phyloP scores from a whole-genome alignment of 2,797 vertebrate species.

The Amphiprion clarkii region DNA sequence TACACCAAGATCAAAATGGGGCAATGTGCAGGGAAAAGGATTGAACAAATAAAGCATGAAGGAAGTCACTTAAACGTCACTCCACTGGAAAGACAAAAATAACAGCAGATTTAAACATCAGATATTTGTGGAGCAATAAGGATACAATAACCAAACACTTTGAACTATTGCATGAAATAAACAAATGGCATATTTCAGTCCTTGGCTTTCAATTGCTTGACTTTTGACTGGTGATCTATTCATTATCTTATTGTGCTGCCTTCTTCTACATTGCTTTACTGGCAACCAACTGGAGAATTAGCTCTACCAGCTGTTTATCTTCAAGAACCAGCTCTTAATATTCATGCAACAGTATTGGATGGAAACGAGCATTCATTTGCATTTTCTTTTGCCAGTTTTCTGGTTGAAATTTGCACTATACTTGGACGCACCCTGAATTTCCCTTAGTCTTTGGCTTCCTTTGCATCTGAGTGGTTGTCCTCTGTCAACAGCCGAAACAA shows the following conservation, averaged over 20 bases:
- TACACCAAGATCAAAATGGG: no score
- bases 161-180: no score
- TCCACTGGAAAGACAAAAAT: no score
- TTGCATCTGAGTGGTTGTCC: conserved; percentile 31
- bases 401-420: background rate
- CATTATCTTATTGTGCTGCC: background rate
- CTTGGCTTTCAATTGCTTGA: background rate
- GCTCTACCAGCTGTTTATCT: conserved; percentile 1
- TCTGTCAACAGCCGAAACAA: conserved; percentile 53
- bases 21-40: no score
- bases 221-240: background rate
- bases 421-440: background rate
- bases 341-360: background rate
- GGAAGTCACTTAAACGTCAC: no score
- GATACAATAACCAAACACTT: no score
- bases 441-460: conserved; percentile 1
- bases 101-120: no score
- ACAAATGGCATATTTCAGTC: background rate
- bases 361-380: background rate
- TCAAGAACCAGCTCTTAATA: background rate
- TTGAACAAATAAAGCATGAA: no score
- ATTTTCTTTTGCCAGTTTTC: conserved; percentile 1
- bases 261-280: background rate
- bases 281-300: background rate
- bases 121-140: no score